phyloP scores from a whole-genome alignment of 2,797 vertebrate species.

The Gila robusta region DNA sequence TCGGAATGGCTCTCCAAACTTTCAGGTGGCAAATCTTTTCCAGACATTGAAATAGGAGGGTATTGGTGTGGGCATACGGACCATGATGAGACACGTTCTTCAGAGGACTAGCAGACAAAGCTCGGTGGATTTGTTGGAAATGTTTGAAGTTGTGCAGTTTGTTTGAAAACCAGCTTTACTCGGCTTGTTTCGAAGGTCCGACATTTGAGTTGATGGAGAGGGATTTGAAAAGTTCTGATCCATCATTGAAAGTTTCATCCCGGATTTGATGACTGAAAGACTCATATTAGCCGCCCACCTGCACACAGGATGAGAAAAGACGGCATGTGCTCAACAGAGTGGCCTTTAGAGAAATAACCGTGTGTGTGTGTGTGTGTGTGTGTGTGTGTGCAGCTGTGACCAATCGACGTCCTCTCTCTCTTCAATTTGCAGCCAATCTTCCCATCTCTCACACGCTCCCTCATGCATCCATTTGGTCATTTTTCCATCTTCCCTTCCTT shows the following conservation, averaged over 20 bases:
- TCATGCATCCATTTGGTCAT: constrained; percentile 11
- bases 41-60: constrained; percentile 33
- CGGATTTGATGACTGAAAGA: constrained; percentile 26
- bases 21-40: constrained; percentile 36
- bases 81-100: constrained; percentile 35
- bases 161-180: constrained; percentile 46
- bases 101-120: constrained; percentile 40
- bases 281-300: constrained; percentile 29
- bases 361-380: neutral
- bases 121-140: constrained; percentile 50
- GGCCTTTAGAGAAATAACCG: neutral
- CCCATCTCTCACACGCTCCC: constrained; percentile 37
- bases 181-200: constrained; percentile 37
- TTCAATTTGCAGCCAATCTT: constrained; percentile 67
- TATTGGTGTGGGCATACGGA: constrained; percentile 35
- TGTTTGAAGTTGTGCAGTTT: constrained; percentile 56
- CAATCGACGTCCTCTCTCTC: constrained; percentile 5
- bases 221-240: constrained; percentile 50
- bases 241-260: constrained; percentile 46
- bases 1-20: constrained; percentile 25
- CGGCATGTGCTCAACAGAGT: neutral
- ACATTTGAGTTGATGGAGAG: constrained; percentile 46
- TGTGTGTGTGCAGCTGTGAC: neutral
- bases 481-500: constrained; percentile 21
- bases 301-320: constrained; percentile 10